These are phyloP conservation scores for Acrocyrtus sp. DNA, from an alignment of 2,888 invertebrate genomes.

Conservation along the genomic window DNA sequence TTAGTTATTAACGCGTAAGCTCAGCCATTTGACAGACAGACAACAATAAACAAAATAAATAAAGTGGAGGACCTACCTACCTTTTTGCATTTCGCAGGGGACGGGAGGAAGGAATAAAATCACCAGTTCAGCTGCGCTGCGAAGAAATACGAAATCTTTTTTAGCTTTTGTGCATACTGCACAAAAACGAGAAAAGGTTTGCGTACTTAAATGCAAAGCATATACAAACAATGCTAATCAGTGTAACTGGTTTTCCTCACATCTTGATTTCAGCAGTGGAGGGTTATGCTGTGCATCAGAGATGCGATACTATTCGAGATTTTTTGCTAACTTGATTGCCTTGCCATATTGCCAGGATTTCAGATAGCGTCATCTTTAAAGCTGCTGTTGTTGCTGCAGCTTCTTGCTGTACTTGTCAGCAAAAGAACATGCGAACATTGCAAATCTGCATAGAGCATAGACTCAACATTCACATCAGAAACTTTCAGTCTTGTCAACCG, in stretches of 20 bases:
- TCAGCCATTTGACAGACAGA: conserved; percentile 7
- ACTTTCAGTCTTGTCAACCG: no score
- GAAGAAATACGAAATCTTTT: neutral
- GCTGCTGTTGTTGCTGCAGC: no score
- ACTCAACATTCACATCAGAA: no score
- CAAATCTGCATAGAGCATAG: no score
- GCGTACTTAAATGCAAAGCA: neutral
- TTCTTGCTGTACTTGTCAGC: no score
- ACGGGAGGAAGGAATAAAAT: no score
- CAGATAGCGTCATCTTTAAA: neutral
- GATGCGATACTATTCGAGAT: no score
- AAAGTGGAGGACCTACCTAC: conserved; percentile 1
- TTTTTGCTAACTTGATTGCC: neutral
- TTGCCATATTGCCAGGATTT: no score
- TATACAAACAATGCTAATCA: neutral
- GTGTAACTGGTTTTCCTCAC: neutral
- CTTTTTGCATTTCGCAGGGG: no score
- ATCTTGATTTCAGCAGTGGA: neutral
- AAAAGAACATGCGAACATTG: no score
- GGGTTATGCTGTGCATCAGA: neutral
- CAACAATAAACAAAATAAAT: conserved; percentile 37
- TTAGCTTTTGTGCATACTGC: neutral
- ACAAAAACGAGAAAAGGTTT: neutral
- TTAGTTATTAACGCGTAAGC: conserved; percentile 15
- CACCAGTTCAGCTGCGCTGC: neutral